Conservation (phyloP, 1,140 invertebrate genomes). For the Melitaea cinxia region DNA sequence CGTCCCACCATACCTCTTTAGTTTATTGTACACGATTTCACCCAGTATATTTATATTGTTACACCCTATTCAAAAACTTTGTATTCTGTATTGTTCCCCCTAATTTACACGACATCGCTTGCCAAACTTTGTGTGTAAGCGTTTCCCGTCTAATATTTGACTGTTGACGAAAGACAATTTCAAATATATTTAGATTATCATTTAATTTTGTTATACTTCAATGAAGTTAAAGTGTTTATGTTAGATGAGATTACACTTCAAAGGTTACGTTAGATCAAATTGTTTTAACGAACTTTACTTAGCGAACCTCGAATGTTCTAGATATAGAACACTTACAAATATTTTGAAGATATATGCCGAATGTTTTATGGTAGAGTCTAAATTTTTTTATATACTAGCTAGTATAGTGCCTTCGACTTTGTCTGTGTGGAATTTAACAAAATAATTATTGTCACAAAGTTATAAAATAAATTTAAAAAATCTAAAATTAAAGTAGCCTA, state of each 20-base stretch:
- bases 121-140: constrained; percentile 32
- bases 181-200: background rate
- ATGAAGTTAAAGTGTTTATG: background rate
- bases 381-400: no score
- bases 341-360: no score
- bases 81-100: constrained; percentile 43
- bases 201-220: background rate
- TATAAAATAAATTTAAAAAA: background rate
- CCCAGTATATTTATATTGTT: constrained; percentile 33
- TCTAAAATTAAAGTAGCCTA: background rate
- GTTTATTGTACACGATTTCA: constrained; percentile 40
- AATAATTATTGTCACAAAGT: background rate
- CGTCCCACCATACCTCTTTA: constrained; percentile 28
- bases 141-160: constrained; percentile 41
- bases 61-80: constrained; percentile 30
- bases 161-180: constrained; percentile 13
- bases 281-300: no score
- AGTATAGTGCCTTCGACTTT: no score
- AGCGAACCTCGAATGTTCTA: no score
- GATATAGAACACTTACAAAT: no score
- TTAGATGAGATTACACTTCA: background rate
- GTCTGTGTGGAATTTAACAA: no score
- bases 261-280: no score
- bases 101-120: constrained; percentile 48
- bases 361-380: no score